Base-by-base conservation (phyloP, 1,140 invertebrate genomes). In the Drosophila seguyi region DNA sequence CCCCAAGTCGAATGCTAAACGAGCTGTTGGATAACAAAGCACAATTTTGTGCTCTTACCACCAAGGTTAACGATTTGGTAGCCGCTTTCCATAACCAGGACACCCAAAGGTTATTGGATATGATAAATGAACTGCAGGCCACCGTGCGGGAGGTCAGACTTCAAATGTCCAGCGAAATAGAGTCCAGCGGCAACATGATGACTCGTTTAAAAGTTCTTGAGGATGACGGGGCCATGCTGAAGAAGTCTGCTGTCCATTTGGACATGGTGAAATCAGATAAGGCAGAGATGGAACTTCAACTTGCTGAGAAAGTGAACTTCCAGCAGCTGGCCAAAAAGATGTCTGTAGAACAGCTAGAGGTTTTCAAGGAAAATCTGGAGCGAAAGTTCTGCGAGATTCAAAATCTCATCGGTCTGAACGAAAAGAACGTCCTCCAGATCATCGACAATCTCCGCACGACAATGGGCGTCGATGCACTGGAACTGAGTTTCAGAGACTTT, bases 271-370 rank as follows among this genome's bases (percentile, higher is more conserved):
- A 96, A 92, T 94, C 95, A 20, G 94, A 96, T 73, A 94, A 94
- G 62, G 94, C 95, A 74, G 95, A 95, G 77, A 92, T 96, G 73
- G 94, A 95, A 52, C 95, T 96, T 57, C 94, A 95, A 2, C 92
- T 96, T 65, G 95, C 95, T 0, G 95, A 96, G 27, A 96, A 96
- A 92, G 95, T 95, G 0, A 96, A 96, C 81, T 92, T 95, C 45
- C 93, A 94, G 3, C 92, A 94, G 65, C 92, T 96, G 48, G 94
- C 95, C 20, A 93, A 94, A 6, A 96, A 96, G 79, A 95, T 96
- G 4, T 96, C 95, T 0, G 93, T 95, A 60, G 95, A 96, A 39
- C 94, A 95, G 79, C 95, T 96, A 78, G 95, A 96, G 60, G 93
- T 94, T 16, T 94, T 95, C 27, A 95, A 94, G 65, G 94, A 95